These are phyloP conservation scores for Anodontia alba DNA, from an alignment of 2,888 invertebrate genomes.

Conservation along the genomic window DNA sequence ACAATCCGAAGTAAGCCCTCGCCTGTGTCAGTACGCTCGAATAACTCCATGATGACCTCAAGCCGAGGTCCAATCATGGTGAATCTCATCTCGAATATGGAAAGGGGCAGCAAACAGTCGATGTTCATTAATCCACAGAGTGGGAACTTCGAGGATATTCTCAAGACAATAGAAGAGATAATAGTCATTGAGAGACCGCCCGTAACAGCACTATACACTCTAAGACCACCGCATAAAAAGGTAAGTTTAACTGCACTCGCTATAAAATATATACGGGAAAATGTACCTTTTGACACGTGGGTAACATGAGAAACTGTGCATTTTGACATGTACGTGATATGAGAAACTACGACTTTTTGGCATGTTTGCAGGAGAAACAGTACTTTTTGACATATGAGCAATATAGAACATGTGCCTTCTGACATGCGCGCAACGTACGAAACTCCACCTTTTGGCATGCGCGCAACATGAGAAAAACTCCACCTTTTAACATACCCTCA, in stretches of 20 bases:
- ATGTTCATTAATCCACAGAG: conserved; percentile 42
- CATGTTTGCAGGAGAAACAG: too few species aligned
- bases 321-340: too few species aligned
- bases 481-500: too few species aligned
- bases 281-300: too few species aligned
- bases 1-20: conserved; percentile 38
- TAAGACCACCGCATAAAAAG: conserved; percentile 29
- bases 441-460: too few species aligned
- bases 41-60: conserved; percentile 23
- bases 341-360: too few species aligned
- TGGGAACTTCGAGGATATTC: conserved; percentile 38
- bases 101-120: conserved; percentile 30
- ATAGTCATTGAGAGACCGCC: conserved; percentile 29
- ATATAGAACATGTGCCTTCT: too few species aligned
- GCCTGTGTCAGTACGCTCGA: conserved; percentile 12
- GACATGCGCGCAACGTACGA: too few species aligned
- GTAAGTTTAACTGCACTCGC: conserved; percentile 24
- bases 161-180: conserved; percentile 34
- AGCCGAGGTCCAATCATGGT: conserved; percentile 19
- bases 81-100: conserved; percentile 36
- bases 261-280: too few species aligned
- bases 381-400: too few species aligned
- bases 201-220: conserved; percentile 32
- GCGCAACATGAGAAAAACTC: too few species aligned
- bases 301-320: too few species aligned